Conservation (phyloP, 2,888 invertebrate genomes). For the Ennomos quercinarius region DNA sequence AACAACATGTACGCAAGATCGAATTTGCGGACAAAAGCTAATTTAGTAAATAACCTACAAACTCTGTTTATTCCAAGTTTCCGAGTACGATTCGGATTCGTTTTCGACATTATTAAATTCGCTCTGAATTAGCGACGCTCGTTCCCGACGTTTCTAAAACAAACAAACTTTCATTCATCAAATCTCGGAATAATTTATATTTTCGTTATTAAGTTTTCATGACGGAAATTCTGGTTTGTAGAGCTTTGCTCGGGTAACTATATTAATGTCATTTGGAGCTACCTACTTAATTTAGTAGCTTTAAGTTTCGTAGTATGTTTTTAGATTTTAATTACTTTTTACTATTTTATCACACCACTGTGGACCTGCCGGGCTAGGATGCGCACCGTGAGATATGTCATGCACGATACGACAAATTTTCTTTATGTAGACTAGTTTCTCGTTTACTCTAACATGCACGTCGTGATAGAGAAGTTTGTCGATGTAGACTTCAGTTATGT, state of each 20-base stretch:
- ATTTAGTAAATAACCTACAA: slow-evolving; percentile 27
- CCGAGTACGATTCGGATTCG: slow-evolving; percentile 19
- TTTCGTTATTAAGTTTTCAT: slow-evolving; percentile 41
- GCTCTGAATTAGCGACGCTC: slow-evolving; percentile 39
- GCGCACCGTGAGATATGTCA: too few relatives aligned
- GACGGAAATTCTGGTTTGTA: slow-evolving; percentile 19
- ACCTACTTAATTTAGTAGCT: too few relatives aligned
- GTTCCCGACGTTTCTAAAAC: slow-evolving; percentile 37
- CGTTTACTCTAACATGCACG: too few relatives aligned
- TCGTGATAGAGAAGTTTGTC: too few relatives aligned
- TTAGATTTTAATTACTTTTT: too few relatives aligned
- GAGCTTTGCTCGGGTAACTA: slow-evolving; percentile 1
- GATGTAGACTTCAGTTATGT: too few relatives aligned
- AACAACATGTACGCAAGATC: slow-evolving; percentile 8
- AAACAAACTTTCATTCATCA: slow-evolving; percentile 49
- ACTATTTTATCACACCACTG: too few relatives aligned
- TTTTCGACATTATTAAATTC: slow-evolving; percentile 41
- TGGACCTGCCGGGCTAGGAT: too few relatives aligned
- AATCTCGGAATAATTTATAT: slow-evolving; percentile 43
- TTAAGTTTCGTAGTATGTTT: too few relatives aligned
- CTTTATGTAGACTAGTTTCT: too few relatives aligned
- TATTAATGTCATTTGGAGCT: slow-evolving; percentile 5
- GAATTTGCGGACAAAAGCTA: slow-evolving; percentile 18
- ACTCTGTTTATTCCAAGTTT: slow-evolving; percentile 19
- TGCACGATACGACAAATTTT: too few relatives aligned